Evolutionary conservation across 2,797 vertebrate genomes (phyloP).

Genomic region (Clarias fuscus): DNA sequence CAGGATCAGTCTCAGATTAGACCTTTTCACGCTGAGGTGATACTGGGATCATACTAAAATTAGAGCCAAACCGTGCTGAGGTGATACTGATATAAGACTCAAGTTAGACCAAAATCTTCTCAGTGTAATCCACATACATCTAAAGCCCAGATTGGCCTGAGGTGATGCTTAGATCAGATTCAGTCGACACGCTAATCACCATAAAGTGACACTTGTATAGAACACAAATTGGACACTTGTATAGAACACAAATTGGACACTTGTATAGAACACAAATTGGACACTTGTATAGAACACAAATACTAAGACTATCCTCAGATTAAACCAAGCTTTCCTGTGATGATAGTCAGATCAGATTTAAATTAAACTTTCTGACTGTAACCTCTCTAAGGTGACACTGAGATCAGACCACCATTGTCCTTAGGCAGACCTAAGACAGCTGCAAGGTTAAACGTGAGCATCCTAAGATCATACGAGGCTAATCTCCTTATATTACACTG

Average conservation of each 20-base stretch:
- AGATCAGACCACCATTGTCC: not conserved
- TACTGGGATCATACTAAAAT: not conserved
- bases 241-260: not conserved
- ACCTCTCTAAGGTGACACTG: not conserved
- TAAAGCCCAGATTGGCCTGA: not conserved
- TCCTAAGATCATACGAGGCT: not conserved
- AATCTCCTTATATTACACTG: not conserved
- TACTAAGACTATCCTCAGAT: not conserved
- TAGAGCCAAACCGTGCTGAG: not conserved
- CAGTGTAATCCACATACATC: too few relatives aligned
- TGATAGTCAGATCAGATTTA: not conserved
- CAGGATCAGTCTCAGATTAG: not conserved
- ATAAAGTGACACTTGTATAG: not conserved
- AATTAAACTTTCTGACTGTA: not conserved
- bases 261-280: not conserved
- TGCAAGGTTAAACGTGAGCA: not conserved
- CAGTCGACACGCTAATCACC: too few relatives aligned
- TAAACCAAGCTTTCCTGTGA: too few relatives aligned
- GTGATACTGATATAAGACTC: not conserved
- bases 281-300: not conserved
- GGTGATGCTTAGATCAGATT: not conserved
- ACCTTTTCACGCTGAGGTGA: accelerated
- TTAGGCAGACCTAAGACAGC: not conserved
- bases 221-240: not conserved
- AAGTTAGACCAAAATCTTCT: not conserved